Conservation (phyloP, 2,113 vertebrate species). For the Percopsis transmontana region DNA sequence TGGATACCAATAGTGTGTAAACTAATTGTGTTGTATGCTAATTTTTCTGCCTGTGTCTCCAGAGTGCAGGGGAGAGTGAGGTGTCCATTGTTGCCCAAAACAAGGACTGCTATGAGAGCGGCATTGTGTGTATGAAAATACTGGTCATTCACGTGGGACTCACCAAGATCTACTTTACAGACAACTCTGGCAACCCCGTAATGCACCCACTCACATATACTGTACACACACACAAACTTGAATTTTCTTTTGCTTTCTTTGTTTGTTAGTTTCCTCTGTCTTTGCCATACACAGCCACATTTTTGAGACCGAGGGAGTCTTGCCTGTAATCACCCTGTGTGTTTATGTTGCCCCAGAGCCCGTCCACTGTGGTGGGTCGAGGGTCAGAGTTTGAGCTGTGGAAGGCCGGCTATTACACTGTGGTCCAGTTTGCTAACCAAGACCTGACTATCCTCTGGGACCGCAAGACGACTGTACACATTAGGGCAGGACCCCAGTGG, state of each 20-base stretch:
- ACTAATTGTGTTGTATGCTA: neutral
- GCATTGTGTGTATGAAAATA: slow-evolving; percentile 95
- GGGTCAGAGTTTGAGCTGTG: slow-evolving; percentile 88
- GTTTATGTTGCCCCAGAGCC: slow-evolving; percentile 64
- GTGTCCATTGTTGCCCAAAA: slow-evolving; percentile 93
- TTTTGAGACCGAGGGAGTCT: neutral
- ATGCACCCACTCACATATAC: neutral
- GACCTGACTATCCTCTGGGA: slow-evolving; percentile 96
- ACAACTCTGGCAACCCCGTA: slow-evolving; percentile 89
- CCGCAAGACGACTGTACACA: slow-evolving; percentile 93
- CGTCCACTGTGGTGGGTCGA: slow-evolving; percentile 78
- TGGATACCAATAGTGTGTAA: too few species aligned
- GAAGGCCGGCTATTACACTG: slow-evolving; percentile 92
- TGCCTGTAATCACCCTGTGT: neutral
- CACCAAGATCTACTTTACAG: slow-evolving; percentile 91
- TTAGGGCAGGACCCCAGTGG: slow-evolving; percentile 93
- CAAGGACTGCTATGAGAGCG: slow-evolving; percentile 97
- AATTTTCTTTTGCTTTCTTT: neutral
- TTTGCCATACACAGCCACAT: neutral
- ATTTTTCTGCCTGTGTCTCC: slow-evolving; percentile 42
- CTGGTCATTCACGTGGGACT: slow-evolving; percentile 90
- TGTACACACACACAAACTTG: neutral
- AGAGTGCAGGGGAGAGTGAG: slow-evolving; percentile 88
- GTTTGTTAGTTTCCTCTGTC: neutral
- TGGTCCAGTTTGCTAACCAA: slow-evolving; percentile 88